These are phyloP conservation scores for Narcine bancroftii DNA, from an alignment of 2,113 vertebrate species.

Conservation along the genomic window DNA sequence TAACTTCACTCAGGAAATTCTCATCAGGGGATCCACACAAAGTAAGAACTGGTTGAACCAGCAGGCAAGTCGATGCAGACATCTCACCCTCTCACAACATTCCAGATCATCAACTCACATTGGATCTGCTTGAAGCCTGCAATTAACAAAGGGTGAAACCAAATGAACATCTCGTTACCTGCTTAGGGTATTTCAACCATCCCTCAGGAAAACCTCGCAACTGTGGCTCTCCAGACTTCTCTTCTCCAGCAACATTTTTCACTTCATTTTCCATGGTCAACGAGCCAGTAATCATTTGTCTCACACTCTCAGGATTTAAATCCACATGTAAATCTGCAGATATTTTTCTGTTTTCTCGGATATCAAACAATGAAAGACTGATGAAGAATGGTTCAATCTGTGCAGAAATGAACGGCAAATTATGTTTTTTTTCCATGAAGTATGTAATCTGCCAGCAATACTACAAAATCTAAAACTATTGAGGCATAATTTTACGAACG, in stretches of 20 bases:
- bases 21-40: too few species aligned
- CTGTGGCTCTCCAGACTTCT: conserved; percentile 65
- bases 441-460: background rate
- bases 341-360: conserved; percentile 79
- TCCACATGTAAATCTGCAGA: conserved; percentile 94
- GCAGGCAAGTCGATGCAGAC: too few species aligned
- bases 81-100: too few species aligned
- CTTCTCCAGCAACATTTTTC: conserved; percentile 53
- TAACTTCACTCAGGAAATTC: too few species aligned
- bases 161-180: conserved; percentile 57
- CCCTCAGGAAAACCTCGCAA: conserved; percentile 70
- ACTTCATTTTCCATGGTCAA: conserved; percentile 68
- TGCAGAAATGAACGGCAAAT: conserved; percentile 23
- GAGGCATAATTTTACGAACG: background rate
- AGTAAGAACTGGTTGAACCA: too few species aligned
- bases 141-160: background rate
- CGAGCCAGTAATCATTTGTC: conserved; percentile 71
- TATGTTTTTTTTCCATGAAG: background rate
- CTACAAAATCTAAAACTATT: background rate
- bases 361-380: conserved; percentile 76
- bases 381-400: conserved; percentile 95
- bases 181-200: conserved; percentile 87
- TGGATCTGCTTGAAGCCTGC: background rate
- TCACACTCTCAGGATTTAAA: conserved; percentile 75
- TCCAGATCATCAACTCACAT: background rate